Base-by-base conservation (phyloP, 2,113 vertebrate species). In the Paramormyrops kingsleyae region DNA sequence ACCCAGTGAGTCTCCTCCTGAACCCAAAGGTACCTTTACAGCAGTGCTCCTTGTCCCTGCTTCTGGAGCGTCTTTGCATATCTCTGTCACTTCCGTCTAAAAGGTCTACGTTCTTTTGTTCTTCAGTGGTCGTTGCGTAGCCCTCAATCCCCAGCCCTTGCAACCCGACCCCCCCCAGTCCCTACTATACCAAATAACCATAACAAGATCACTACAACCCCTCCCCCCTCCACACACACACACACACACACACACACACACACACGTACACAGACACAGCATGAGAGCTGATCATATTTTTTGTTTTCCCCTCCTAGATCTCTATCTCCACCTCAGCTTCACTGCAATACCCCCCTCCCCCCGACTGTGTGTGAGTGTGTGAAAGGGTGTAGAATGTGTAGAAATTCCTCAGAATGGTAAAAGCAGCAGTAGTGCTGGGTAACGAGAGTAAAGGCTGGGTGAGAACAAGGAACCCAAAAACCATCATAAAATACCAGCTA, bases 391-490 rank as follows among this genome's bases (percentile, higher is more conserved):
- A 91, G 21, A 56, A 10, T 19, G 46, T 42, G 86, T 70, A 92
- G 84, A 56, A 77, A 92, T 93, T 89, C 92, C 89, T 93, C 92
- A 89, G 52, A 19, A 27, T 88, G 91, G 90, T 91, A 91, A 90
- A 86, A 90, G 91, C 90, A 90, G 89, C 91, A 89, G 87, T 24
- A 35, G 13, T 17, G 6, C 46, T 31, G 90, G 13, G 15, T 39
- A 2, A 87, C 39, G 91, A 83, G 50, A 49, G 8, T 44, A 80
- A 19, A 56, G 46, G 84, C 24, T 80, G 83, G 87, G 90, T 90
- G 77, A 92, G 90, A 94, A 92, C 90, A 94, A 92, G 90, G 91
- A 90, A 89, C 91, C 90, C 89, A 92, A 93, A 93, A 91, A 39
- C 8, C 35, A 83, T 90, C 10, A 44, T 94, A 92, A 93, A 91